Base-by-base conservation (phyloP, 1,140 invertebrate species). In the Drosophila yakuba region DNA sequence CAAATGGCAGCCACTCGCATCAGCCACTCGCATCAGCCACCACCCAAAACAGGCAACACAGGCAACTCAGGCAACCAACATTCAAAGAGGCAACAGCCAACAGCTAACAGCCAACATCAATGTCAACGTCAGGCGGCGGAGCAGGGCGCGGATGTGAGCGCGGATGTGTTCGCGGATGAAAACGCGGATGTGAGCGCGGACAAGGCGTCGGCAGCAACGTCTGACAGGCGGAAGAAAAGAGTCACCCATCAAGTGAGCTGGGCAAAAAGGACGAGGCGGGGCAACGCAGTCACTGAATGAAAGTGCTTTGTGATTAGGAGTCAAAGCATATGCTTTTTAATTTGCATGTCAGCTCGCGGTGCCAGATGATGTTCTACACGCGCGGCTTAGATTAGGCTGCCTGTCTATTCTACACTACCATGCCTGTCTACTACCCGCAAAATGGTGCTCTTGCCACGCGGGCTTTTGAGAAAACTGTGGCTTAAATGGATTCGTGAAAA, bases 81-180 rank as follows among this genome's bases (percentile, higher is more conserved):
- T 8, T 17, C 43, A 45, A 43, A 45, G n/a, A 66, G 17, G 15
- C 41, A 58, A 56, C 51, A 54, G 56, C 23, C 48, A 58, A 67
- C 74, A 79, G 73, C 81, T 61, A 76, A 81, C 82, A 86, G 82
- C 15, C 78, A 73, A 76, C 82, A 85, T 85, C 81, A 85, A 85
- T 82, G 82, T 86, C 82, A 86, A 81, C 71, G 63, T 88, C 82
- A 88, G 67, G 32, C 50, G 52, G 60, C 50, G 52, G 57, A 75
- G 57, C 75, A 60, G 73, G 59, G 59, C 47, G 78, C 61, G 61
- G 60, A 75, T 39, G 47, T 32, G 73, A 55, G 59, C 44, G 78
- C 61, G 61, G 60, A 75, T 50, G 58, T 32, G 43, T 32, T 32
- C 28, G 28, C 28, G 28, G 28, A 32, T 32, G 28, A 7, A 1